Conservation (phyloP, 2,113 vertebrate genomes). For the Rostratula benghalensis region DNA sequence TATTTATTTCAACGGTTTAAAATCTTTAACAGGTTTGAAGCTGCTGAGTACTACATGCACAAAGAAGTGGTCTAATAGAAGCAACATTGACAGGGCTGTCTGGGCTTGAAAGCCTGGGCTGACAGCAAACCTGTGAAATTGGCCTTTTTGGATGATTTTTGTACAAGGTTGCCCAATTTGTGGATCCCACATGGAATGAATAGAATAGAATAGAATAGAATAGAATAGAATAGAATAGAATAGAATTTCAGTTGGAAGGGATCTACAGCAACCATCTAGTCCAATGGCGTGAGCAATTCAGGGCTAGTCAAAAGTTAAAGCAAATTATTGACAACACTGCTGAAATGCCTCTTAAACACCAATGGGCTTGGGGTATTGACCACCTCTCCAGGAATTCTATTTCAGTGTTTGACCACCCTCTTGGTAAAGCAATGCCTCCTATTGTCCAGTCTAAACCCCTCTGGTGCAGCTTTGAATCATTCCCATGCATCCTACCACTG, state of each 20-base stretch:
- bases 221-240: not conserved
- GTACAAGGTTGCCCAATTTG: not conserved
- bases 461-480: not conserved
- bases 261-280: not conserved
- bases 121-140: not conserved
- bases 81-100: not conserved
- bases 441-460: not conserved
- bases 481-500: fast-evolving
- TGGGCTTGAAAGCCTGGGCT: not conserved
- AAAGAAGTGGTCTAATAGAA: not conserved
- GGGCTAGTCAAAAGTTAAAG: not conserved
- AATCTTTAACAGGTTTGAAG: not conserved
- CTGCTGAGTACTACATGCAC: not conserved
- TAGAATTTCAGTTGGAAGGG: not conserved
- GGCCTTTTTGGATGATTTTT: not conserved
- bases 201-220: not conserved
- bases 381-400: not conserved
- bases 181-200: not conserved
- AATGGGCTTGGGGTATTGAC: not conserved
- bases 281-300: not conserved
- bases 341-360: not conserved
- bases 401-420: not conserved
- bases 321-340: not conserved
- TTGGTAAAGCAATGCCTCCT: not conserved
- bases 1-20: not conserved